Base-by-base conservation (phyloP, 92 coral and sea anemone species). In the Paragorgia papillata region DNA sequence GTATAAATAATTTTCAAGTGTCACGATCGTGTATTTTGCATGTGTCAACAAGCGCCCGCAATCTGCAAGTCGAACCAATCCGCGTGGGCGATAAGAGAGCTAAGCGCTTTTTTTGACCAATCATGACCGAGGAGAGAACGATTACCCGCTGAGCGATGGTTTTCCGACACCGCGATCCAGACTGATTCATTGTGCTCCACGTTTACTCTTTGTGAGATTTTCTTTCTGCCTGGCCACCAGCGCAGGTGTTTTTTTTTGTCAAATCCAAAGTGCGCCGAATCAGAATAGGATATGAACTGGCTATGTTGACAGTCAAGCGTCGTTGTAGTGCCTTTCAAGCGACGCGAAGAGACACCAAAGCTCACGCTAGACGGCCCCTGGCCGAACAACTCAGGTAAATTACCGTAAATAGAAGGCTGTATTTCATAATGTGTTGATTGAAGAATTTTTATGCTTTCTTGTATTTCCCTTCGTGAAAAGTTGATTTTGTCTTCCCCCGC, bases 271-370 rank as follows among this genome's bases (percentile, higher is more conserved):
- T 79, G 61, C 90, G 84, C 95, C 89, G 85, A 87, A 85, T 93
- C 90, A 90, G 97, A 90, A 88, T 93, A 88, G 87, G 91, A 90
- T 90, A 93, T 93, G 96, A 93, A 86, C 82, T 54, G 57, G 78
- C 64, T 34, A 55, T 71, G 78, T 71, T 71, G 46, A 71, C 64
- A 54, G 28, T 71, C 78, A 26, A 51, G 34, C 51, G 48, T 53
- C 78, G 54, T 33, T 71, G 35, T 28, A 71, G 76, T 31, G 22
- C 49, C 78, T 71, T 71, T 33, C 78, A 71, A 71, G 78, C 35
- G 78, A 71, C 78, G 78, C 57, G 30, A 37, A 71, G 26, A 63
- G 50, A 32, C 5, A 6, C n/a, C 33, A 29, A 25, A 32, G 33
- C 66, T 18, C 46, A 40, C 54, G 2, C 21, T n/a, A 40, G 40